Percentiles rank a stretch among this genome's conserved stretches.
phyloP scores from a whole-genome alignment of 2,797 vertebrate genomes.

The Coranthus polyacanthus region DNA sequence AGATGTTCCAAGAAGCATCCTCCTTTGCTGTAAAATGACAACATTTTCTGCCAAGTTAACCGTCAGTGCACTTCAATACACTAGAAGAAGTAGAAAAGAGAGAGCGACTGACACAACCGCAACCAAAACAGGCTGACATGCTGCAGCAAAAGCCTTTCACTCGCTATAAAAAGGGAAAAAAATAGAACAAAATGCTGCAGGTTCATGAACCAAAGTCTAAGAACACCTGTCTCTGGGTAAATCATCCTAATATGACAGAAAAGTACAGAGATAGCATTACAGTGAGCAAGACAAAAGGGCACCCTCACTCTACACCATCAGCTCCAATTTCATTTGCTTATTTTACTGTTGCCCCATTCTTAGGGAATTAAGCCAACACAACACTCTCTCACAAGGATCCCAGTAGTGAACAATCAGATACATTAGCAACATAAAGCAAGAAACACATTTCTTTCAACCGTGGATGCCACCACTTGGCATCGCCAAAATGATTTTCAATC shows the following conservation, averaged over 20 bases:
- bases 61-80: slow-evolving; percentile 14
- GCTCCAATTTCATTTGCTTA: slow-evolving; percentile 63
- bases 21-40: slow-evolving; percentile 42
- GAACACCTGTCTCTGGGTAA: slow-evolving; percentile 84
- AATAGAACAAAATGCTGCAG: slow-evolving; percentile 74
- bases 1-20: slow-evolving; percentile 58
- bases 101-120: slow-evolving; percentile 34
- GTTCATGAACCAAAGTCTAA: slow-evolving; percentile 71
- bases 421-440: not conserved
- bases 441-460: no score
- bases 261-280: slow-evolving; percentile 65
- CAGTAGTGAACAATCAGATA: no score
- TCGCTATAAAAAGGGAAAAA: slow-evolving; percentile 79
- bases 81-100: slow-evolving; percentile 35
- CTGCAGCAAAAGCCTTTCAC: slow-evolving; percentile 53
- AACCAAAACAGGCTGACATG: slow-evolving; percentile 44
- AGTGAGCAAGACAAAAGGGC: slow-evolving; percentile 75
- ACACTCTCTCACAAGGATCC: slow-evolving; percentile 24
- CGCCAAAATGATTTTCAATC: no score
- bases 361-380: slow-evolving; percentile 36
- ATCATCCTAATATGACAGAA: slow-evolving; percentile 82
- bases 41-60: slow-evolving; percentile 27
- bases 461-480: no score
- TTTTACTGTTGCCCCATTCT: slow-evolving; percentile 55
- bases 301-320: slow-evolving; percentile 60